Evolutionary conservation across 2,888 invertebrate species (phyloP).

Genomic region (Diplazon laetatorius): DNA sequence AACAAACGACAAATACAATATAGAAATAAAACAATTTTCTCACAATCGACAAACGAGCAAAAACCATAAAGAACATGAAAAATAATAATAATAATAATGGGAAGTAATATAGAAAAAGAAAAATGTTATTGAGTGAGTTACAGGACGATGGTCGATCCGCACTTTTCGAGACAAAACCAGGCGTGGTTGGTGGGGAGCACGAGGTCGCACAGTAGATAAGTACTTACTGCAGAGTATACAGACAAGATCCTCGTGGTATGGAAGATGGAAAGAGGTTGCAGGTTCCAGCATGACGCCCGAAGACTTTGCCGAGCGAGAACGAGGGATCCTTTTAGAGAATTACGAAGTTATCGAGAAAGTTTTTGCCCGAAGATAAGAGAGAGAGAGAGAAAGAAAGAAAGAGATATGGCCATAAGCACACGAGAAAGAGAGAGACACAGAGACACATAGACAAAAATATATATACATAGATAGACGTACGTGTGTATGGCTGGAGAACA

Average conservation of each 20-base stretch:
- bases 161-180: slow-evolving; percentile 28
- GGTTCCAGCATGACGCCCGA: slow-evolving; percentile 44
- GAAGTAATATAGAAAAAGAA: not conserved
- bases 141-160: slow-evolving; percentile 21
- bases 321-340: slow-evolving; percentile 74
- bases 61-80: not conserved
- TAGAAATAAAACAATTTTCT: not conserved
- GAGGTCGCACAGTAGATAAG: slow-evolving; percentile 26
- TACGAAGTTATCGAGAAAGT: slow-evolving; percentile 77
- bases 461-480: slow-evolving; percentile 8
- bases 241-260: slow-evolving; percentile 4
- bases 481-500: not conserved
- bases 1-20: too few species aligned
- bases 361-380: slow-evolving; percentile 56
- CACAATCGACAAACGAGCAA: not conserved
- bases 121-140: slow-evolving; percentile 2
- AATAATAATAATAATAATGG: not conserved
- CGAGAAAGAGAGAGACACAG: not conserved
- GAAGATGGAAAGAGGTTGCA: slow-evolving; percentile 27
- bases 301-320: slow-evolving; percentile 41
- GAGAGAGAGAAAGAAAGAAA: slow-evolving; percentile 15
- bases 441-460: too few species aligned
- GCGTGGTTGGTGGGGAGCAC: slow-evolving; percentile 3
- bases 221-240: slow-evolving; percentile 11
- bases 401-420: slow-evolving; percentile 5